A percentile compares a stretch with the other conserved stretches of the same genome.
phyloP scores from a whole-genome alignment of 37 sponge, comb jelly and placozoan genomes.

The Oscarella lobularis region DNA sequence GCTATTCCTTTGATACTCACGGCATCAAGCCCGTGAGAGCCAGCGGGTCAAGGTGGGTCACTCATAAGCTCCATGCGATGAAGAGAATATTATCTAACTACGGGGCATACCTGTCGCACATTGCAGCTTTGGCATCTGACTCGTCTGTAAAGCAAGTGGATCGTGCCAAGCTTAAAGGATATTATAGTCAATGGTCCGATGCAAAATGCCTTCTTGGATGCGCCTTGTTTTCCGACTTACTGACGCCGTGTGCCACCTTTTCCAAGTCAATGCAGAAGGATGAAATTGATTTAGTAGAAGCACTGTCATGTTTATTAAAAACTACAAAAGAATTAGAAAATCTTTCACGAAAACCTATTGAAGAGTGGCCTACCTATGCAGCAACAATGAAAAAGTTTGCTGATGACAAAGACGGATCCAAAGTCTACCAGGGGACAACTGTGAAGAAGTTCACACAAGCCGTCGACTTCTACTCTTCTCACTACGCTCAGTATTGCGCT shows the following conservation, averaged over 20 bases:
- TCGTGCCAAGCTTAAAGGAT: background rate
- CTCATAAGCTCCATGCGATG: background rate
- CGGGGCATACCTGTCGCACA: background rate
- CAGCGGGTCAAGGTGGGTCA: background rate
- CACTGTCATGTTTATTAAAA: too few species aligned
- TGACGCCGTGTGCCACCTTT: background rate
- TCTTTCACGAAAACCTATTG: too few species aligned
- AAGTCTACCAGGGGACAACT: too few species aligned
- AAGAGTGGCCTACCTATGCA: too few species aligned
- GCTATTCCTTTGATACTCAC: too few species aligned
- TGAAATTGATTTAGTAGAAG: too few species aligned
- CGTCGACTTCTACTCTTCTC: too few species aligned
- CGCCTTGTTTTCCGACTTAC: background rate
- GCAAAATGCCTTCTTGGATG: background rate
- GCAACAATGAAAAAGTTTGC: too few species aligned
- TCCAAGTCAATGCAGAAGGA: background rate
- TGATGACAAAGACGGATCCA: too few species aligned
- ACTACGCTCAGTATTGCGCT: too few species aligned
- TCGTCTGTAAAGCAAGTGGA: background rate
- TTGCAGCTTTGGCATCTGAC: background rate
- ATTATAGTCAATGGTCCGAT: background rate
- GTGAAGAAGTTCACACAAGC: too few species aligned
- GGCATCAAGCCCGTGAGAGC: background rate
- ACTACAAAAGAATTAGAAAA: too few species aligned
- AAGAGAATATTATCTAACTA: background rate